Percentiles rank a stretch among this genome's conserved stretches.
These are phyloP conservation scores for Narcine bancroftii DNA, from an alignment of 2,113 vertebrate genomes.

Conservation along the genomic window DNA sequence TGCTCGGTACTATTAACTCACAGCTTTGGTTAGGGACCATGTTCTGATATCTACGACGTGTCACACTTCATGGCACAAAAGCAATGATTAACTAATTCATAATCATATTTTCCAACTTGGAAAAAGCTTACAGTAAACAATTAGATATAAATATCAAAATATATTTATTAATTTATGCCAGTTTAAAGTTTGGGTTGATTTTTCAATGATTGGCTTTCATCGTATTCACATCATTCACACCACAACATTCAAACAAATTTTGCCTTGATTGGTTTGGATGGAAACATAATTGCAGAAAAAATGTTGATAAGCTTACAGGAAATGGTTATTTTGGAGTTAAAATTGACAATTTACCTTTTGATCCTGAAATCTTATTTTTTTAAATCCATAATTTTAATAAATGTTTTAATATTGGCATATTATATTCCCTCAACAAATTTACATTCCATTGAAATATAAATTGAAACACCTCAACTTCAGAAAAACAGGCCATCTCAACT, in stretches of 20 bases:
- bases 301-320: not conserved
- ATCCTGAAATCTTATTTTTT: too few relatives aligned
- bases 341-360: too few relatives aligned
- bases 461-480: too few relatives aligned
- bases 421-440: too few relatives aligned
- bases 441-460: too few relatives aligned
- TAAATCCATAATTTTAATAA: too few relatives aligned
- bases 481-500: too few relatives aligned
- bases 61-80: not conserved
- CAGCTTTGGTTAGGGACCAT: not conserved
- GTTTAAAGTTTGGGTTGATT: not conserved
- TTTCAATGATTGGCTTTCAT: not conserved
- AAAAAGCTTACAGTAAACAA: not conserved
- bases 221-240: not conserved
- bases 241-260: not conserved
- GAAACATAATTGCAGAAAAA: not conserved
- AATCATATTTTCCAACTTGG: not conserved
- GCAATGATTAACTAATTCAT: conserved; percentile 10
- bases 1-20: not conserved
- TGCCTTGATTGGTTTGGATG: not conserved
- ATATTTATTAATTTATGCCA: not conserved
- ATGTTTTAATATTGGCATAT: too few relatives aligned
- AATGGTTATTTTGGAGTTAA: too few relatives aligned
- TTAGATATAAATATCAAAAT: not conserved
- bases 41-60: not conserved